phyloP scores from a whole-genome alignment of 1,140 invertebrate species.

The Drosophila albomicans region DNA sequence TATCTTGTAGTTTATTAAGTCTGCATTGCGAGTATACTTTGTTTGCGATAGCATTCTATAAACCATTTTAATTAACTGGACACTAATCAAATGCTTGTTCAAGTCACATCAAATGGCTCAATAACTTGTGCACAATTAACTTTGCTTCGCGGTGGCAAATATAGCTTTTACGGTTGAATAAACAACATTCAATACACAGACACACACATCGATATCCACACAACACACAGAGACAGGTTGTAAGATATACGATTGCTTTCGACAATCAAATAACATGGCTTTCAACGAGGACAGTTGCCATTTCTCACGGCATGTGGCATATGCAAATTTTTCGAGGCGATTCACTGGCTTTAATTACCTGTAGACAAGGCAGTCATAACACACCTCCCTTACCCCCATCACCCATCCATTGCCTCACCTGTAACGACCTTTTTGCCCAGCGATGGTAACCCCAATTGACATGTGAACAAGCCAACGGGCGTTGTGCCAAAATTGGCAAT shows the following conservation, averaged over 20 bases:
- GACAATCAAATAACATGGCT: constrained; percentile 78
- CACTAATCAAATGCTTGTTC: constrained; percentile 28
- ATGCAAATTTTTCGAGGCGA: constrained; percentile 66
- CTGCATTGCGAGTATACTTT: too few species aligned
- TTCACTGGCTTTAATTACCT: constrained; percentile 73
- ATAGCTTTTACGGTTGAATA: constrained; percentile 36
- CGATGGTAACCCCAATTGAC: constrained; percentile 25
- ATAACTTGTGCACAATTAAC: constrained; percentile 60
- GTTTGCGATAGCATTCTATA: not conserved
- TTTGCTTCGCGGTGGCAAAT: constrained; percentile 35
- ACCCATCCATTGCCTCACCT: constrained; percentile 9
- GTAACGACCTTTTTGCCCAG: not conserved
- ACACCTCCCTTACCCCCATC: not conserved
- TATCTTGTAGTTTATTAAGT: too few species aligned
- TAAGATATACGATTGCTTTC: constrained; percentile 55
- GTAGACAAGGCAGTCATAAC: constrained; percentile 58
- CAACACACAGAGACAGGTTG: constrained; percentile 1
- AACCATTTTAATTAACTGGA: constrained; percentile 21
- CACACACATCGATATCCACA: constrained; percentile 23
- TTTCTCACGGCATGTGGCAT: constrained; percentile 74
- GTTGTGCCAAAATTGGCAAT: constrained; percentile 60
- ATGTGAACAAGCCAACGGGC: constrained; percentile 71
- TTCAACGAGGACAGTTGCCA: constrained; percentile 64
- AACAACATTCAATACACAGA: constrained; percentile 28
- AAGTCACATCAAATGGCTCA: constrained; percentile 23